These are phyloP conservation scores for Rhopalosiphum maidis DNA, from an alignment of 1,140 invertebrate genomes.

Conservation along the genomic window DNA sequence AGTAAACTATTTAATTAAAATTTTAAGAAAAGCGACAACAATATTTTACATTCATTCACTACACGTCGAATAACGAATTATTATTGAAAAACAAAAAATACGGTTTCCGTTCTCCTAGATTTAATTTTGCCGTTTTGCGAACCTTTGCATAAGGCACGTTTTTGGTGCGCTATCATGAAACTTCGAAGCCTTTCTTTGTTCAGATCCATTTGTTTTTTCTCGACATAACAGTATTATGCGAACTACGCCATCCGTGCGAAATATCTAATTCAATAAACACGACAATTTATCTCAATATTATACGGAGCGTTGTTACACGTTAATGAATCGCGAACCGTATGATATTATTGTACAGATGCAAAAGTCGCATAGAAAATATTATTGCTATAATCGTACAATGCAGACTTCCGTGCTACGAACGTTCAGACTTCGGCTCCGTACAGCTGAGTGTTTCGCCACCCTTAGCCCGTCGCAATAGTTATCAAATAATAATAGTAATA, in stretches of 20 bases:
- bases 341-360: background rate
- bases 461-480: no score
- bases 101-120: background rate
- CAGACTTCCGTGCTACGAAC: no score
- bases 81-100: background rate
- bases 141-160: background rate
- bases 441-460: no score
- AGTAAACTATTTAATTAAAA: constrained; percentile 15
- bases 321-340: background rate
- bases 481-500: no score
- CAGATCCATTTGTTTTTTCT: background rate
- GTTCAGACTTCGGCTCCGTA: no score
- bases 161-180: background rate
- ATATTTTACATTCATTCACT: background rate
- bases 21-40: background rate
- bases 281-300: background rate
- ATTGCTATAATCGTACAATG: no score
- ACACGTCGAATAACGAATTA: background rate
- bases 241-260: background rate
- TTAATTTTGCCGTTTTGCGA: background rate
- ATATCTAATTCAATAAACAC: background rate
- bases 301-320: background rate
- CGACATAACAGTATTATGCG: background rate
- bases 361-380: background rate
- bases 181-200: background rate